Base-by-base conservation (phyloP, 2,888 invertebrate genomes). In the Eurytoma californica region DNA sequence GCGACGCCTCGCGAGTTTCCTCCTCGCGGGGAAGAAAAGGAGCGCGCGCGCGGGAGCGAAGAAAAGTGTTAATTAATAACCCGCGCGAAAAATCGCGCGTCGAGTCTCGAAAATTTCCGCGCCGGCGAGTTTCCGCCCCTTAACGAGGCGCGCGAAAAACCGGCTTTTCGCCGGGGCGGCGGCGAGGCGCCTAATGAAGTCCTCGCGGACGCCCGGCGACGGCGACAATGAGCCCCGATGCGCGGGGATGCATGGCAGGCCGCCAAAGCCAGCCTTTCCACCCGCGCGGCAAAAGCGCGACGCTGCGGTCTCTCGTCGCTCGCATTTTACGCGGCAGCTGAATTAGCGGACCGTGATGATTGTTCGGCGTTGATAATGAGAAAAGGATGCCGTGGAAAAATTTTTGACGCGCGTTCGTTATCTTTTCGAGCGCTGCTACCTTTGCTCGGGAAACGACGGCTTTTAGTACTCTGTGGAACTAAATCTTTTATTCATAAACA, bases 121-220 rank as follows among this genome's bases (percentile, higher is more conserved):
- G 16, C 68, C 61, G 24, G 3, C 51, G 70, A 68, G 73, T 73
- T 78, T 78, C 78, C 79, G 73, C n/a, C 74, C 28, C 73, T 69
- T 79, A 79, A 79, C 79, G 74, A 79, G 39, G 7, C 39, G 74
- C 78, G 60, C 13, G n/a, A 75, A 75, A 74, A 74, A 74, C 53
- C 49, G 13, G 67, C 79, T 67, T 79, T 79, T 79, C 79, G 76
- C 76, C 79, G 76, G 1, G 24, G 24, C 24, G 24, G 76, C 75
- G 76, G 80, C 80, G 39, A 39, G 39, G 76, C 75, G 76, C 77
- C 80, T 80, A 80, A 80, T 80, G 77, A 80, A 77, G 80, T 77
- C 80, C 75, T 79, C 58, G n/a, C 16, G 28, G 28, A 47, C 18
- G 30, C 55, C 4, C 28, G 24, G 53, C 28, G 16, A 28, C 18